Conservation (phyloP, 2,797 vertebrate genomes). For the Phaenicophaeus curvirostris region DNA sequence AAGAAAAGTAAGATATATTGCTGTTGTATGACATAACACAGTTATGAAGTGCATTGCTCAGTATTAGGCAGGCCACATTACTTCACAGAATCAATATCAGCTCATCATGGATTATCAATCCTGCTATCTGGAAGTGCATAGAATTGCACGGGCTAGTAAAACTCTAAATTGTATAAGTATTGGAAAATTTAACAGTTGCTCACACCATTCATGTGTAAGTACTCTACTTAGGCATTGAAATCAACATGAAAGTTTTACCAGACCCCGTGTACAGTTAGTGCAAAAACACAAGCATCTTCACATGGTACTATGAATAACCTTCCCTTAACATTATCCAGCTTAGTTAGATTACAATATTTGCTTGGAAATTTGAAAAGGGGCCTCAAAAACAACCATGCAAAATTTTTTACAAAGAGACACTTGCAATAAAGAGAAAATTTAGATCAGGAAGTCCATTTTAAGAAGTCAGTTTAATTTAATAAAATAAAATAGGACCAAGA, state of each 20-base stretch:
- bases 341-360: background rate
- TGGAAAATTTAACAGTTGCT: background rate
- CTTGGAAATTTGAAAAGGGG: constrained; percentile 1
- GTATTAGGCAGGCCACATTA: constrained; percentile 24
- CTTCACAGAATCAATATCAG: background rate
- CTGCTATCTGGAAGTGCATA: background rate
- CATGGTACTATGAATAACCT: background rate
- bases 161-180: background rate
- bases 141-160: background rate
- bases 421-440: constrained; percentile 18
- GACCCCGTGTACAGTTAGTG: background rate
- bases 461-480: background rate
- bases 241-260: background rate
- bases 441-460: background rate
- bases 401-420: constrained; percentile 22
- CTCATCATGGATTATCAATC: background rate
- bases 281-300: background rate
- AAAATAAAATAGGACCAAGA: background rate
- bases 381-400: constrained; percentile 1
- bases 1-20: background rate
- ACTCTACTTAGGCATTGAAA: background rate
- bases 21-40: background rate
- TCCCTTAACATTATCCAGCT: background rate
- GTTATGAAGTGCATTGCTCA: constrained; percentile 27
- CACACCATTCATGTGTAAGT: background rate